These are phyloP conservation scores for Camponotus floridanus DNA, from an alignment of 1,140 invertebrate species.

Conservation along the genomic window DNA sequence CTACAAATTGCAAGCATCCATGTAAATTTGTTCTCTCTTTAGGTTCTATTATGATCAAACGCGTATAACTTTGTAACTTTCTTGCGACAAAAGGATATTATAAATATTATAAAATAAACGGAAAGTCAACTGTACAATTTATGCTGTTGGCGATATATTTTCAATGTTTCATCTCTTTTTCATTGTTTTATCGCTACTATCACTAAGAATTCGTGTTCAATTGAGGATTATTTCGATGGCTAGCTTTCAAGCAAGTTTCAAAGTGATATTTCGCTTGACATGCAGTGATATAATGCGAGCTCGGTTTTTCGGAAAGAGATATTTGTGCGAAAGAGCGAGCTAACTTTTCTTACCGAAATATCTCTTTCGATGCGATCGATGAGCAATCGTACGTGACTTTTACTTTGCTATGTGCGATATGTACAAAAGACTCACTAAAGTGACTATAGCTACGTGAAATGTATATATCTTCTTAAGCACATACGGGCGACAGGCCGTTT, in stretches of 20 bases:
- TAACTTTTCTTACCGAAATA: conserved; percentile 53
- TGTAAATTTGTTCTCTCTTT: conserved; percentile 49
- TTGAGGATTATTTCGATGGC: conserved; percentile 50
- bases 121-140: conserved; percentile 34
- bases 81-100: conserved; percentile 30
- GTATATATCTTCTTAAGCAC: conserved; percentile 40
- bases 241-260: conserved; percentile 56
- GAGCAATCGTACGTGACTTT: conserved; percentile 52
- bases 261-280: conserved; percentile 58
- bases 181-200: conserved; percentile 49
- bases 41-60: conserved; percentile 25
- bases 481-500: conserved; percentile 38
- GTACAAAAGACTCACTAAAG: conserved; percentile 50
- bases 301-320: conserved; percentile 48
- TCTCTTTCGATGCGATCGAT: conserved; percentile 47
- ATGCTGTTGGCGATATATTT: conserved; percentile 33
- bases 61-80: conserved; percentile 15
- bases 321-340: conserved; percentile 51
- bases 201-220: conserved; percentile 52
- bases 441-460: conserved; percentile 40
- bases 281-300: conserved; percentile 61
- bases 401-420: conserved; percentile 31
- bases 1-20: conserved; percentile 17
- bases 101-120: conserved; percentile 29
- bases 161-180: conserved; percentile 32